phyloP scores from a whole-genome alignment of 2,888 invertebrate species.

The Eilema depressum region DNA sequence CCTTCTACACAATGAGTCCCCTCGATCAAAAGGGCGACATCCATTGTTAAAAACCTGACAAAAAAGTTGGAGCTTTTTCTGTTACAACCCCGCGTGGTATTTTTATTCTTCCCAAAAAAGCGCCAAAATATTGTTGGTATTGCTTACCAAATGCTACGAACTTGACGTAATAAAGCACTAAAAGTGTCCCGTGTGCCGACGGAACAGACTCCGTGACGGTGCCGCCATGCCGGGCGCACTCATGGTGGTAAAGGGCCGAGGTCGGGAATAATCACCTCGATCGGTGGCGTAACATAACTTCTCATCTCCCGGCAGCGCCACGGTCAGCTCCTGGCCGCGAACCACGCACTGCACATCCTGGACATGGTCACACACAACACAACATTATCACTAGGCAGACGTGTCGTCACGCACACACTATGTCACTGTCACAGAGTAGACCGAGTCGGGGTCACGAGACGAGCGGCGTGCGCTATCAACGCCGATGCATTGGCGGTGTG shows the following conservation, averaged over 20 bases:
- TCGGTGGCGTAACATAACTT: slow-evolving; percentile 85
- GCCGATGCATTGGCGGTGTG: slow-evolving; percentile 84
- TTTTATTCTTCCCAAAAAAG: slow-evolving; percentile 68
- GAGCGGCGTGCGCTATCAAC: slow-evolving; percentile 78
- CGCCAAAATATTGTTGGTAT: slow-evolving; percentile 63
- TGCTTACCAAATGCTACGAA: slow-evolving; percentile 72
- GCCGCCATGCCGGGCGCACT: slow-evolving; percentile 75
- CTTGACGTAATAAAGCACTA: slow-evolving; percentile 44
- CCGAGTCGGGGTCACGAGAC: slow-evolving; percentile 53
- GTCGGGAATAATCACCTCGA: slow-evolving; percentile 85
- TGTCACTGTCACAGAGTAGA: slow-evolving; percentile 63
- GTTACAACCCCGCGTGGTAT: slow-evolving; percentile 49
- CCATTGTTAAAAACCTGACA: slow-evolving; percentile 70
- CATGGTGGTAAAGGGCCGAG: slow-evolving; percentile 77
- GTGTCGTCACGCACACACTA: slow-evolving; percentile 68
- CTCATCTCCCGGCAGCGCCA: slow-evolving; percentile 76
- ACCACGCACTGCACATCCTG: slow-evolving; percentile 74
- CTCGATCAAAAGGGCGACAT: slow-evolving; percentile 69
- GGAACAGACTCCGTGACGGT: slow-evolving; percentile 64
- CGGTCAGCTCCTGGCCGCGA: slow-evolving; percentile 79
- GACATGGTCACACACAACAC: slow-evolving; percentile 73
- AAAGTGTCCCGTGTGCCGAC: slow-evolving; percentile 41
- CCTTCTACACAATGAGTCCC: slow-evolving; percentile 66
- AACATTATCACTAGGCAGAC: slow-evolving; percentile 58
- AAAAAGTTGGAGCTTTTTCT: slow-evolving; percentile 60